Evolutionary conservation across 2,888 invertebrate genomes (phyloP).

Genomic region (Ormyrus nitidulus): DNA sequence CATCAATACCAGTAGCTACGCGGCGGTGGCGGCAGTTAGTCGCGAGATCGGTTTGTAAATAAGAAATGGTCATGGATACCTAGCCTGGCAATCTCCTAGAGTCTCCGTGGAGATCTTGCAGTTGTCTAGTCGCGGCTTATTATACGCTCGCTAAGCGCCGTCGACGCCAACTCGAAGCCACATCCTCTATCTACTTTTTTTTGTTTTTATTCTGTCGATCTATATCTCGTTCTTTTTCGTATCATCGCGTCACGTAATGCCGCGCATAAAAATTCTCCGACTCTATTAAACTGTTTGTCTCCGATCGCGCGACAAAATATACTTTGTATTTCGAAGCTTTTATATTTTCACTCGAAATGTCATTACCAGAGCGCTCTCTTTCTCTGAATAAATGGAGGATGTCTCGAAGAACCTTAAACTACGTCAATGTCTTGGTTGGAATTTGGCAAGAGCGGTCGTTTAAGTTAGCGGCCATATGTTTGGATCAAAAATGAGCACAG

Average conservation of each 20-base stretch:
- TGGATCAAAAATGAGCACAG: background rate
- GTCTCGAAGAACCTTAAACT: too few relatives aligned
- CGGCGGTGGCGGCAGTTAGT: slow-evolving; percentile 4
- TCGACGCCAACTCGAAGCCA: background rate
- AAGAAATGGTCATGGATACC: slow-evolving; percentile 33
- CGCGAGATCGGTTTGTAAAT: slow-evolving; percentile 3
- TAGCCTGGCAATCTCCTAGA: background rate
- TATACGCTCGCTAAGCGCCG: background rate
- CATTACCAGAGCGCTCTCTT: too few relatives aligned
- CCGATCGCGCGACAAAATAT: too few relatives aligned
- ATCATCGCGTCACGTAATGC: background rate
- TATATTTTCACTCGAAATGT: too few relatives aligned
- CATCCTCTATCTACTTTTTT: background rate
- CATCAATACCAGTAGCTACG: slow-evolving; percentile 30
- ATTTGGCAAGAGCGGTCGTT: background rate
- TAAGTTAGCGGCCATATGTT: too few relatives aligned
- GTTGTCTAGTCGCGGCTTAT: background rate
- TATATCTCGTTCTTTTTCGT: background rate
- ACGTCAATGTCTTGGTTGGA: too few relatives aligned
- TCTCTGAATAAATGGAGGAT: too few relatives aligned
- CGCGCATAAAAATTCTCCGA: too few relatives aligned
- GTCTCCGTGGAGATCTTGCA: background rate
- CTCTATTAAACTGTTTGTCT: too few relatives aligned
- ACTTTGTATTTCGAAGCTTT: too few relatives aligned
- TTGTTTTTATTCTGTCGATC: background rate